Evolutionary conservation across 2,797 vertebrate genomes (phyloP).

Genomic region (Sitta carolinensis): DNA sequence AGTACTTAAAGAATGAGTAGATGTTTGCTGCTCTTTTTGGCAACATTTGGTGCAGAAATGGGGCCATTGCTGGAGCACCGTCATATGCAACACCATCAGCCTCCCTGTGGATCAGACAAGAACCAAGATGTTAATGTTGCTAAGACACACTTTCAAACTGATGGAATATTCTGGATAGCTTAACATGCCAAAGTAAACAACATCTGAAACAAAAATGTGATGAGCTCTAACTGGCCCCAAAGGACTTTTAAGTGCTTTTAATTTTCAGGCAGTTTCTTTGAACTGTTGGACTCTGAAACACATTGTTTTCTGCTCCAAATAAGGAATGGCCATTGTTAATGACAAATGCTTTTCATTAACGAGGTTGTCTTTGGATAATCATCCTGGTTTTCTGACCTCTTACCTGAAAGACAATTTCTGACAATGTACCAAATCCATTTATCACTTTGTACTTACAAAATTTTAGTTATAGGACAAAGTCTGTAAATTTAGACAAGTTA

Average conservation of each 20-base stretch:
- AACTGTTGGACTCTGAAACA: constrained; percentile 33
- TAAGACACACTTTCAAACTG: background rate
- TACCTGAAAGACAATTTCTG: constrained; percentile 8
- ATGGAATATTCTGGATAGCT: background rate
- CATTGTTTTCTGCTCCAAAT: constrained; percentile 36
- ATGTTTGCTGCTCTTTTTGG: background rate
- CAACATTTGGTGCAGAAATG: background rate
- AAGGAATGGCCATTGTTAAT: constrained; percentile 20
- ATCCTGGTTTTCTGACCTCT: background rate
- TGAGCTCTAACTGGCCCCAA: background rate
- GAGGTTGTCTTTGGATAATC: background rate
- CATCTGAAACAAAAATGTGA: constrained; percentile 45
- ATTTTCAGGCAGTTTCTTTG: constrained; percentile 1
- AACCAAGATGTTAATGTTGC: background rate
- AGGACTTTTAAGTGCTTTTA: constrained; percentile 22
- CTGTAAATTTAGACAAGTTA: background rate
- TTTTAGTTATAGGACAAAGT: background rate
- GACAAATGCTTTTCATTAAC: constrained; percentile 42
- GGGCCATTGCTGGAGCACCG: background rate
- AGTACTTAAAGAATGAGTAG: background rate
- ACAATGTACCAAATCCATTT: background rate
- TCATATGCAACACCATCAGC: background rate
- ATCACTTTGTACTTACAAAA: background rate
- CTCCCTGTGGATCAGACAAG: background rate
- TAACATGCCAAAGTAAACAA: constrained; percentile 14